Conservation (phyloP, 2,797 vertebrate genomes). For the Prunella strophiata region DNA sequence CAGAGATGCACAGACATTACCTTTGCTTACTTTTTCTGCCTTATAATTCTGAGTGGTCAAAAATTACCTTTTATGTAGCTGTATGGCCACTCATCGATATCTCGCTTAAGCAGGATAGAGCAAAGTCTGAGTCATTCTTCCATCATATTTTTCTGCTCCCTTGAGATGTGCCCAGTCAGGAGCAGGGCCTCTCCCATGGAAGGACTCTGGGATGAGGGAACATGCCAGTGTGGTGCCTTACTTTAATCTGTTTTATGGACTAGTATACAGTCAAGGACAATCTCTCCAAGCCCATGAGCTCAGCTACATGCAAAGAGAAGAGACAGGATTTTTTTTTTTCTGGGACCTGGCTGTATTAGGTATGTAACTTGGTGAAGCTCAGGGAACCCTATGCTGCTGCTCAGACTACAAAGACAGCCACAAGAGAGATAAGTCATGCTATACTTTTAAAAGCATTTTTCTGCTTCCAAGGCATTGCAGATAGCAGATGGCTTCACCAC, state of each 20-base stretch:
- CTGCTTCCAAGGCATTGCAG: not conserved
- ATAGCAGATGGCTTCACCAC: not conserved
- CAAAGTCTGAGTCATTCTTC: not conserved
- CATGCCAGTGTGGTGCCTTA: rapidly evolving
- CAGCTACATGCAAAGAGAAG: not conserved
- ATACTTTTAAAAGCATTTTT: not conserved
- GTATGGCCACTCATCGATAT: not conserved
- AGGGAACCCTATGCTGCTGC: not conserved
- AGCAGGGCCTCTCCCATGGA: rapidly evolving
- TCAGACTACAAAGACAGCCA: not conserved
- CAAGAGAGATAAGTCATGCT: not conserved
- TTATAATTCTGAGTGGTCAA: not conserved
- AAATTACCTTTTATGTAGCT: not conserved
- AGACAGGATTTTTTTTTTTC: not conserved
- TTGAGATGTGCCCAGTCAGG: not conserved
- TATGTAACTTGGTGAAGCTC: not conserved
- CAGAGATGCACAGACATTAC: not conserved
- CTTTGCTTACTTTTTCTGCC: not conserved
- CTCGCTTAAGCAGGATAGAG: not conserved
- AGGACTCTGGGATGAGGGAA: not conserved
- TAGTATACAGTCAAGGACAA: not conserved
- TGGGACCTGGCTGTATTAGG: not conserved
- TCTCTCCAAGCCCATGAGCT: not conserved
- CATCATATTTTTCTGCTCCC: not conserved
- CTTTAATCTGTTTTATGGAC: not conserved